Conservation (phyloP, 2,113 vertebrate species). For the Xenus cinereus region DNA sequence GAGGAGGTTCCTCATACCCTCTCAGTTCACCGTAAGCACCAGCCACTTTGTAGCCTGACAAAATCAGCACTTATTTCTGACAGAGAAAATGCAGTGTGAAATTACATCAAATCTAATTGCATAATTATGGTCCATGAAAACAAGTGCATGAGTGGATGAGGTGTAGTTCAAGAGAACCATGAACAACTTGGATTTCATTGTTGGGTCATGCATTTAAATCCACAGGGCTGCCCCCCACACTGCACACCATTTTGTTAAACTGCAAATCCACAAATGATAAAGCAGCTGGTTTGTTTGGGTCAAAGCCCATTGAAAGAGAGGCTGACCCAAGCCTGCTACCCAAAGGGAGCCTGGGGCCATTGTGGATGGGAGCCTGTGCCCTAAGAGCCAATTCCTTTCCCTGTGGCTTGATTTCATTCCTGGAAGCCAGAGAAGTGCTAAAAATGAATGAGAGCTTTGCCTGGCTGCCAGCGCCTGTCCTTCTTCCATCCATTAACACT, state of each 20-base stretch:
- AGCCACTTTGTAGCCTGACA: neutral
- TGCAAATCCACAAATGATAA: neutral
- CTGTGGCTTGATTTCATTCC: neutral
- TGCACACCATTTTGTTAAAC: neutral
- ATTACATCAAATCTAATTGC: neutral
- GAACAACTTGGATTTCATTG: neutral
- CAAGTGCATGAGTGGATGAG: neutral
- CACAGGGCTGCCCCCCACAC: neutral
- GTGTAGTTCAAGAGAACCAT: neutral
- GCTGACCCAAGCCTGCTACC: neutral
- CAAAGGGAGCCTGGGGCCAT: neutral
- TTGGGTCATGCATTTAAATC: neutral
- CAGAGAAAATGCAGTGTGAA: neutral
- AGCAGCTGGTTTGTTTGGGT: neutral
- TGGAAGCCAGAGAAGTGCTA: neutral
- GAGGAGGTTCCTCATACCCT: neutral
- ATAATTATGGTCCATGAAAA: constrained; percentile 2
- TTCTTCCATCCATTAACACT: constrained; percentile 38
- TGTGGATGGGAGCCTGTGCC: neutral
- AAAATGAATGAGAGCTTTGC: neutral
- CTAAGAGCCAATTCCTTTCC: neutral
- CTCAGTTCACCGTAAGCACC: neutral
- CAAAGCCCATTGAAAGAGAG: neutral
- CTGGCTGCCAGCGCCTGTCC: neutral
- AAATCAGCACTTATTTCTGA: neutral